phyloP scores from a whole-genome alignment of 1,140 invertebrate species.

The Rhizoglyphus robini region DNA sequence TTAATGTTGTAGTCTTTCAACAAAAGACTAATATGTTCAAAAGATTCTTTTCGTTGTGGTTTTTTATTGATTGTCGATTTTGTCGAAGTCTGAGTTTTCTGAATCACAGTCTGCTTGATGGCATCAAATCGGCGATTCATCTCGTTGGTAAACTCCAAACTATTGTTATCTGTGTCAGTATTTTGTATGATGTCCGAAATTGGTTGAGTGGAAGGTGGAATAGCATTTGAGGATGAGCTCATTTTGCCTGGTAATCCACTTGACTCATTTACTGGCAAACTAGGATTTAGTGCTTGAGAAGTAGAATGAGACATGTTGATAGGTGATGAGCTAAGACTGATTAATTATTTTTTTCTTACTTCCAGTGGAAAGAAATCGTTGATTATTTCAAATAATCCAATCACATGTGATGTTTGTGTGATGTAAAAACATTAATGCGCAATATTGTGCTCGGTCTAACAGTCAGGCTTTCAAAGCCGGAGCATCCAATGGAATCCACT shows the following conservation, averaged over 20 bases:
- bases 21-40: slow-evolving; percentile 66
- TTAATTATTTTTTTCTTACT: slow-evolving; percentile 23
- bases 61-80: slow-evolving; percentile 52
- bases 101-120: slow-evolving; percentile 51
- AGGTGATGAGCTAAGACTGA: neutral
- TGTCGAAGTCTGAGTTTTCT: slow-evolving; percentile 54
- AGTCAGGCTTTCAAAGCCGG: too few species aligned
- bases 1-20: slow-evolving; percentile 43
- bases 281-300: neutral
- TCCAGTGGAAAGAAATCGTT: slow-evolving; percentile 58
- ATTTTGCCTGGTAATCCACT: neutral
- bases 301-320: neutral
- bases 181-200: slow-evolving; percentile 64
- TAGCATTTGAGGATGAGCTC: neutral
- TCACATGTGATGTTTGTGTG: too few species aligned
- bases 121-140: slow-evolving; percentile 61
- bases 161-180: slow-evolving; percentile 67
- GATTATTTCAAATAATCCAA: too few species aligned
- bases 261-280: neutral
- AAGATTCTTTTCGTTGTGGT: slow-evolving; percentile 33
- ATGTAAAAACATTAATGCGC: too few species aligned
- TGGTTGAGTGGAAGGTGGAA: neutral
- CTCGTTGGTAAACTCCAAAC: slow-evolving; percentile 51
- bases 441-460: too few species aligned
- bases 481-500: too few species aligned